Conservation (phyloP, 2,113 vertebrate species). For the Charadrius vociferus region DNA sequence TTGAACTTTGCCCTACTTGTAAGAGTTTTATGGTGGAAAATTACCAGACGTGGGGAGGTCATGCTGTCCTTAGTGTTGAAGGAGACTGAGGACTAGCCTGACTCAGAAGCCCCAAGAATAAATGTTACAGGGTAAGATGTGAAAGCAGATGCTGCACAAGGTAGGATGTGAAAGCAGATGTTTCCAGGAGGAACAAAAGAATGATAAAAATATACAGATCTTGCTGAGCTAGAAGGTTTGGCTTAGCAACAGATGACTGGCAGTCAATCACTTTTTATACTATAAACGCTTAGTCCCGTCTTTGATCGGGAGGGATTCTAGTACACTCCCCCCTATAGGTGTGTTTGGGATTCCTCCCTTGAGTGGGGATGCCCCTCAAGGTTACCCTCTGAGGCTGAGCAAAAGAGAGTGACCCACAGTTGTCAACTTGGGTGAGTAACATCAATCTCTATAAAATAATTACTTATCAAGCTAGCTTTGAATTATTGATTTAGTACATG, state of each 20-base stretch:
- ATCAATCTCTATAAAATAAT: not conserved
- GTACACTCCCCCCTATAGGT: not conserved
- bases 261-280: no score
- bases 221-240: not conserved
- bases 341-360: not conserved
- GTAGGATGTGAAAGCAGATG: no score
- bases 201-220: not conserved
- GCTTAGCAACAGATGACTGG: not conserved
- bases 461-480: not conserved
- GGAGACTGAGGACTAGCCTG: no score
- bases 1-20: no score
- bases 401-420: not conserved
- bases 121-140: no score
- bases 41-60: no score
- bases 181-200: no score
- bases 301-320: not conserved
- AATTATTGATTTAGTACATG: not conserved
- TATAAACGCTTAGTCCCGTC: not conserved
- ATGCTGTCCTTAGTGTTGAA: no score
- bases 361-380: not conserved
- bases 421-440: not conserved
- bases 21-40: no score
- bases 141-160: no score
- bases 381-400: not conserved
- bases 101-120: no score